Percentiles rank a stretch among this genome's conserved stretches.
Conservation (phyloP, 1,140 invertebrate species). For the Anastrepha ludens region DNA sequence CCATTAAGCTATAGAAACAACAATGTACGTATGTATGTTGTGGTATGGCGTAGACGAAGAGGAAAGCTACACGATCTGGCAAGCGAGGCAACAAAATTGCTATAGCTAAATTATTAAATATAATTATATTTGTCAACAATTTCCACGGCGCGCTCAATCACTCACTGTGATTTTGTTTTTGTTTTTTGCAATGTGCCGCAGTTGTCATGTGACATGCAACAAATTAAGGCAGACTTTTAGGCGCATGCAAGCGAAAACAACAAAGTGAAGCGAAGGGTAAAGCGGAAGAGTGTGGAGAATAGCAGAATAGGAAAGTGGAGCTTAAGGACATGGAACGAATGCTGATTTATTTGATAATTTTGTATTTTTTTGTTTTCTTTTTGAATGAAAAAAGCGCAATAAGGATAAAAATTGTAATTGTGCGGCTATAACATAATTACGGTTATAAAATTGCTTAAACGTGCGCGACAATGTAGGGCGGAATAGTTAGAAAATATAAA, state of each 20-base stretch:
- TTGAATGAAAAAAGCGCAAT: not conserved
- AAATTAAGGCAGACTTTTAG: conserved; percentile 48
- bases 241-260: conserved; percentile 24
- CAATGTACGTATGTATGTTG: not conserved
- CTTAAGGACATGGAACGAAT: not conserved
- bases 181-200: conserved; percentile 2
- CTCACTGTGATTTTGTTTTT: not conserved
- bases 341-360: conserved; percentile 33
- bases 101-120: conserved; percentile 47
- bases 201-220: conserved; percentile 44
- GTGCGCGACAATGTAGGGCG: not conserved
- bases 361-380: not conserved
- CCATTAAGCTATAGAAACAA: not conserved
- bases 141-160: not conserved
- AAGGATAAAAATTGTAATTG: conserved; percentile 27
- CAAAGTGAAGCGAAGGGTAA: not conserved
- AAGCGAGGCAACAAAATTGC: not conserved
- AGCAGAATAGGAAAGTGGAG: not conserved
- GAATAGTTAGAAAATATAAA: not conserved
- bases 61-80: not conserved
- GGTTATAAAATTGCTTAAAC: not conserved
- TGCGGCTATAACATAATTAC: conserved; percentile 27
- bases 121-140: conserved; percentile 52
- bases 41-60: not conserved
- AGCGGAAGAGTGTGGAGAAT: not conserved